Conservation (phyloP, 2,888 invertebrate genomes). For the Aspidiotus destructor region DNA sequence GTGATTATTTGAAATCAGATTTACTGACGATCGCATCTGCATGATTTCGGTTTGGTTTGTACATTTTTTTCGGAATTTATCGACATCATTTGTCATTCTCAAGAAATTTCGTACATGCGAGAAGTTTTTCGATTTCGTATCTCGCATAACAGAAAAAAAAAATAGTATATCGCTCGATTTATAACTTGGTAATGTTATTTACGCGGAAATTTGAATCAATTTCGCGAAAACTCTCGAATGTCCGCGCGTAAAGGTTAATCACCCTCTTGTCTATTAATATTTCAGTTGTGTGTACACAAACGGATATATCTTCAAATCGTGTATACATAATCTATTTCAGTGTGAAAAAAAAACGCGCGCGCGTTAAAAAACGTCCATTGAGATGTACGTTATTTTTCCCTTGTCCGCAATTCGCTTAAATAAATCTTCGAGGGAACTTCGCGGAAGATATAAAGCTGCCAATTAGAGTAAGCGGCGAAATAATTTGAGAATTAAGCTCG, state of each 20-base stretch:
- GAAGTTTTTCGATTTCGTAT: neutral
- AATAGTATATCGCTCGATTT: neutral
- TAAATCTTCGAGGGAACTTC: neutral
- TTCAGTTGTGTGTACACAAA: neutral
- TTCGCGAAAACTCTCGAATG: slow-evolving; percentile 17
- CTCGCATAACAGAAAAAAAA: neutral
- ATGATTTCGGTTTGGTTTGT: no score
- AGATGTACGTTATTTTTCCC: no score
- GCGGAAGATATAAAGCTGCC: slow-evolving; percentile 4
- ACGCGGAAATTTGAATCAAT: slow-evolving; percentile 28
- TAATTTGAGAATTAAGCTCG: slow-evolving; percentile 1
- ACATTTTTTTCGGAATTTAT: no score
- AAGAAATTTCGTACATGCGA: no score
- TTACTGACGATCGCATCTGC: no score
- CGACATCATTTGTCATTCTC: no score
- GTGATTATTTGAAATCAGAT: no score
- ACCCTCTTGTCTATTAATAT: slow-evolving; percentile 14
- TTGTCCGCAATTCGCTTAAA: neutral
- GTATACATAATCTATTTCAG: no score
- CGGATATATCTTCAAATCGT: no score
- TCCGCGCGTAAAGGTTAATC: slow-evolving; percentile 12
- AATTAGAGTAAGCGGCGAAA: slow-evolving; percentile 4
- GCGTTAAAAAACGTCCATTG: no score
- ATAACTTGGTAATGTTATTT: neutral
- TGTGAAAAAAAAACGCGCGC: no score